Evolutionary conservation across 1,140 invertebrate genomes (phyloP), one percentile per base, ranked within the genome.

Genomic region (Pachyrhynchus sulphureomaculatus): DNA sequence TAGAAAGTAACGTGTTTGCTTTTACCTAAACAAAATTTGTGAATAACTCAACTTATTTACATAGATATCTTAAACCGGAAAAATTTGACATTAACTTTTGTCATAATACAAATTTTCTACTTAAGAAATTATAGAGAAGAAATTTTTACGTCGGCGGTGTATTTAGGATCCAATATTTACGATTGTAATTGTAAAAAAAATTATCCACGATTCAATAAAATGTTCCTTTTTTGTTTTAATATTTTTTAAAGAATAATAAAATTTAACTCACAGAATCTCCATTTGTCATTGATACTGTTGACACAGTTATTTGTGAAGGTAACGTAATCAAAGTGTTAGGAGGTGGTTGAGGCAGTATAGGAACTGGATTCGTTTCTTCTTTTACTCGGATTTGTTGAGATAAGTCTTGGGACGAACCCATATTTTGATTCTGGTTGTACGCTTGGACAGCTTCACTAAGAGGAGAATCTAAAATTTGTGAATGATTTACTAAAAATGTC

Each of bases 301-400:
- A 63, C 53, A 76, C 67, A 41, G 51, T 76, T 33, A 79, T 71
- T 34, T 78, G 75, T 8, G 80, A 72, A 12, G 73, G 76, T 36
- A 79, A 76, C 13, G 51, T 21, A 23, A 80, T 77, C 34, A 79
- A 68, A 32, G 77, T 70, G 41, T 73, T 62, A 6, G 65, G 23
- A 53, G 66, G 23, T 33, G 69, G 64, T 54, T 70, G 61, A 33
- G 73, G 60, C 52, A 69, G 42, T 51, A 73, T 68, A 47, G 72
- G 63, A 8, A 70, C 61, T 5, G 67, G 53, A 48, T 39, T 58
- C 18, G 51, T 62, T 52, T 74, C 72, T 42, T 73, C 71, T 57
- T 74, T 74, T 13, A 74, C 63, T 39, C 64, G 60, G 15, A 70
- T 49, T 12, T 62, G 52, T 29, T 36, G 32, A 5, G 62, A 48